These are phyloP conservation scores for Trogon melanurus DNA, from an alignment of 2,113 vertebrate species.

Conservation along the genomic window DNA sequence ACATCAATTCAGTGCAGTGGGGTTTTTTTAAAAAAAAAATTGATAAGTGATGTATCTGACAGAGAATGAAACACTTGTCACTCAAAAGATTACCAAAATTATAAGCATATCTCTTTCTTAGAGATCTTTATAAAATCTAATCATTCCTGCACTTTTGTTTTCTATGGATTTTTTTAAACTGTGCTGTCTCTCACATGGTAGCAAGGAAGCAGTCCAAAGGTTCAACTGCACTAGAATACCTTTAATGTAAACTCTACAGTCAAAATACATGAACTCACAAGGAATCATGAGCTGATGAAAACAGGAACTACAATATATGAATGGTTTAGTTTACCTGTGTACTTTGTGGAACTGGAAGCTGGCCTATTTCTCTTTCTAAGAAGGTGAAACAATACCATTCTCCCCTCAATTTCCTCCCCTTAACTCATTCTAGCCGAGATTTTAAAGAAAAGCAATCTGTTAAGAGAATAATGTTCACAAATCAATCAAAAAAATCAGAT, in stretches of 20 bases:
- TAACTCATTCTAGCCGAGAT: not conserved
- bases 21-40: not conserved
- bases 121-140: not conserved
- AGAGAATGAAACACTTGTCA: slow-evolving; percentile 31
- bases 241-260: not conserved
- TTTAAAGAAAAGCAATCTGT: slow-evolving; percentile 10
- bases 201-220: not conserved
- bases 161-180: not conserved
- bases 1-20: not conserved
- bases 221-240: not conserved
- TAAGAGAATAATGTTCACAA: slow-evolving; percentile 11
- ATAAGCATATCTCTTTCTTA: slow-evolving; percentile 5
- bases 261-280: not conserved
- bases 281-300: not conserved
- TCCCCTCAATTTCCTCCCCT: not conserved
- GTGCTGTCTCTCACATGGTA: not conserved
- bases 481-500: slow-evolving; percentile 20
- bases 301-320: not conserved
- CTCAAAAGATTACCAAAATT: slow-evolving; percentile 13
- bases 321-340: not conserved
- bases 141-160: not conserved
- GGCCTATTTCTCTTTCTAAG: not conserved
- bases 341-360: not conserved
- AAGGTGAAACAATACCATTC: not conserved
- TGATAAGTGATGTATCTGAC: slow-evolving; percentile 8